Base-by-base conservation (phyloP, 2,797 vertebrate species). In the Ciconia nigra region DNA sequence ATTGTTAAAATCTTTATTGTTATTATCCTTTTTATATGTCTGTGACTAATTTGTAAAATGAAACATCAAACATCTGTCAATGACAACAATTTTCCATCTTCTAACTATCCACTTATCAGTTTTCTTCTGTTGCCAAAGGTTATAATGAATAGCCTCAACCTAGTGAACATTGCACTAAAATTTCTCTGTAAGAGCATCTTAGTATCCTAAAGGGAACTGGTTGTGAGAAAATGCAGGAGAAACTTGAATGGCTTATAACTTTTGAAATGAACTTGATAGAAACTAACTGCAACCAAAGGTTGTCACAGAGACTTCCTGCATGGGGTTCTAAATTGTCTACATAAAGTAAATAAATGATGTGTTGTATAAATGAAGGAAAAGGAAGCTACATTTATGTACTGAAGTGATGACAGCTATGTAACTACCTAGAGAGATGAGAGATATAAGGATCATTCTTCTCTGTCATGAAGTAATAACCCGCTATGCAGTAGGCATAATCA, bases 371-470 rank as follows among this genome's bases (percentile, higher is more conserved):
- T 83, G 76, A 91, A 81, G 46, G 61, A 86, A 95, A 92, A 81
- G 42, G 49, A 88, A 93, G 70, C 76, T 91, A 47, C 29, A 81
- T 74, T 94, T 35, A 76, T 83, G 77, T 55, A 79, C n/a, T 93
- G 76, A 77, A 81, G 29, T 72, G 85, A 79, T 94, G 94, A 95
- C 89, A 96, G 69, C 84, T 87, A 17, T 72, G 87, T 81, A 96
- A 92, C 82, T 92, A 86, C 62, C 70, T 62, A 76, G 83, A 84
- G 83, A 94, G 82, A 96, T 61, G 54, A 88, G 85, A 71, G 62
- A 90, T 11, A 91, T 84, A 93, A 87, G 24, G 42, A 91, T 84
- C 89, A 66, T 95, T 86, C 90, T 79, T 96, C 87, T 96, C 57
- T 92, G 87, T 89, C 91, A 93, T 65, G 51, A 81, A 82, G 54